phyloP scores from a whole-genome alignment of 2,113 vertebrate species.

The Addax nasomaculatus region DNA sequence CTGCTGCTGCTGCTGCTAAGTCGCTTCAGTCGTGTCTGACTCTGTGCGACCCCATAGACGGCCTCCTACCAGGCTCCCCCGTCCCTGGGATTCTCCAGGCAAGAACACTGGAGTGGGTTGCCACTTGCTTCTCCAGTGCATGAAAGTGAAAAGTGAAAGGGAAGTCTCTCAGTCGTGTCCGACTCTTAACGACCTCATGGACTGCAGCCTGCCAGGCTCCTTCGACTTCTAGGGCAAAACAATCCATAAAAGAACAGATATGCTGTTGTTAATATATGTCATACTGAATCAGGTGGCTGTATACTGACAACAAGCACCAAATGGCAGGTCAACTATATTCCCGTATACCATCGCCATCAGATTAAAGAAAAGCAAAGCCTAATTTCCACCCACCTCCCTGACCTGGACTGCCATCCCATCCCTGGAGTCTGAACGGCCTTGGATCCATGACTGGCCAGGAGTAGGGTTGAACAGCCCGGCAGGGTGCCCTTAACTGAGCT shows the following conservation, averaged over 20 bases:
- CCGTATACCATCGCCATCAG: not conserved
- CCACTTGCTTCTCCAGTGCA: no score
- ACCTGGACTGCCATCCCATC: not conserved
- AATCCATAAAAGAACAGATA: not conserved
- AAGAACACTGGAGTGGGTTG: no score
- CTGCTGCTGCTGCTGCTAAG: no score
- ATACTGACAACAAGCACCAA: not conserved
- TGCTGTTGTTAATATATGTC: not conserved
- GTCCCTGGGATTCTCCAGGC: no score
- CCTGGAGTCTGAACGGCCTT: not conserved
- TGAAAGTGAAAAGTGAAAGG: no score
- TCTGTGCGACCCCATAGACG: no score
- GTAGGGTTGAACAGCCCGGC: not conserved
- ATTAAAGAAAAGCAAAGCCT: not conserved
- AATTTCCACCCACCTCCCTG: not conserved
- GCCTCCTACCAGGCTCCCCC: no score
- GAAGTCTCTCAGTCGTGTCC: no score
- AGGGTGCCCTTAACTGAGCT: not conserved
- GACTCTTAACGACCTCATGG: no score
- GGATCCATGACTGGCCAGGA: not conserved
- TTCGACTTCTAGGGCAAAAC: not conserved
- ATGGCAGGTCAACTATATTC: not conserved
- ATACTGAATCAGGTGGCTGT: not conserved
- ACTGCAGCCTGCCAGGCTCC: no score
- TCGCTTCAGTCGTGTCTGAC: no score